Evolutionary conservation across 2,888 invertebrate species (phyloP).

Genomic region (Scaptomyza parva): DNA sequence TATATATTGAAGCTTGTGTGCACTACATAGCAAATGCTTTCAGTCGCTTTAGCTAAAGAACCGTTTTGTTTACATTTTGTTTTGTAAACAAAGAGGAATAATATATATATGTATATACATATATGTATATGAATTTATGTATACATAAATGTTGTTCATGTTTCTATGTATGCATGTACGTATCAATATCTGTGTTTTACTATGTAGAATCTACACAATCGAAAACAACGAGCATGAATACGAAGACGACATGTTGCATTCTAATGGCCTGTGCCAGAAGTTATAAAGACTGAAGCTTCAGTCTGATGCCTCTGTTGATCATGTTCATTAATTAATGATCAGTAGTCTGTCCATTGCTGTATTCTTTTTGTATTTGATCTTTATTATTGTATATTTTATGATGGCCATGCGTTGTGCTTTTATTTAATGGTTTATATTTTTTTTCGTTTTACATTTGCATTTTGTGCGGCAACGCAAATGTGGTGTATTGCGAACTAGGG

Average conservation of each 20-base stretch:
- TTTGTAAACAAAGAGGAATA: slow-evolving; percentile 75
- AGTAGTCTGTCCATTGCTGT: slow-evolving; percentile 49
- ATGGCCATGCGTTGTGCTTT: slow-evolving; percentile 71
- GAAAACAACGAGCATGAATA: slow-evolving; percentile 43
- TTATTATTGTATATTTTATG: slow-evolving; percentile 75
- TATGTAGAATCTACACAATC: slow-evolving; percentile 67
- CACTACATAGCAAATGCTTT: slow-evolving; percentile 57
- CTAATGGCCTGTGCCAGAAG: slow-evolving; percentile 69
- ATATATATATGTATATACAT: slow-evolving; percentile 26
- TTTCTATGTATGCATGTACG: slow-evolving; percentile 18
- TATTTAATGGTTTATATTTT: no score
- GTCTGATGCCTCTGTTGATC: slow-evolving; percentile 67
- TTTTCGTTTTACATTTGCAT: slow-evolving; percentile 61
- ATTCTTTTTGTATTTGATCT: slow-evolving; percentile 55
- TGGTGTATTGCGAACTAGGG: slow-evolving; percentile 13
- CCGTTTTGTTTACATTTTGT: slow-evolving; percentile 80
- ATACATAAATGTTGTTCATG: slow-evolving; percentile 5
- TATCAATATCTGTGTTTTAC: slow-evolving; percentile 69
- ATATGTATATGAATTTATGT: no score
- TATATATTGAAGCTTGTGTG: slow-evolving; percentile 55
- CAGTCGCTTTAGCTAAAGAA: slow-evolving; percentile 63
- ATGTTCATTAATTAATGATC: slow-evolving; percentile 81
- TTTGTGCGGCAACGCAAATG: slow-evolving; percentile 74
- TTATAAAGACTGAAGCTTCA: slow-evolving; percentile 39
- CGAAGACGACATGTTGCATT: slow-evolving; percentile 79